A percentile compares a stretch with the other conserved stretches of the same genome.
phyloP scores from a whole-genome alignment of 1,140 invertebrate species.

The Saxidomus purpurata region DNA sequence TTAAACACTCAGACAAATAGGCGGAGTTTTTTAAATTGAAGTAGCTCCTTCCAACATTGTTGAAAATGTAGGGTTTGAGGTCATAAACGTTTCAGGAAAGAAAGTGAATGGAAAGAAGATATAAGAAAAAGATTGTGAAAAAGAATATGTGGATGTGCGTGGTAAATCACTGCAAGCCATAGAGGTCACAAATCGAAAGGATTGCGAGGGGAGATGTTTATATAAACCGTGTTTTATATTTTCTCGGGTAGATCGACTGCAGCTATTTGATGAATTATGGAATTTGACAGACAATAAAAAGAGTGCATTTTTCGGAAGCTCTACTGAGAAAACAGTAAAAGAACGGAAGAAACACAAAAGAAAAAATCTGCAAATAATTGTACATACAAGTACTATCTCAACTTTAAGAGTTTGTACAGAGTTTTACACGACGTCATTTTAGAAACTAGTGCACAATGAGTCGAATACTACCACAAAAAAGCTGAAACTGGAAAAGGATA shows the following conservation, averaged over 20 bases:
- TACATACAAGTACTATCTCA: not conserved
- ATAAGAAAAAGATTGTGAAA: not conserved
- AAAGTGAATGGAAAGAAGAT: conserved; percentile 5
- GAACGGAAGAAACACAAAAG: not conserved
- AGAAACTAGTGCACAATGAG: conserved; percentile 19
- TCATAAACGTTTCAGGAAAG: conserved; percentile 33
- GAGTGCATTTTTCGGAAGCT: not conserved
- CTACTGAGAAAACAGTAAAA: not conserved
- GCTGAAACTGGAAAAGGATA: not conserved
- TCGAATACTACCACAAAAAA: conserved; percentile 4
- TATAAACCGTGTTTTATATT: not conserved
- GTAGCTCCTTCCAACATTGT: no score
- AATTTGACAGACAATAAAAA: conserved; percentile 36
- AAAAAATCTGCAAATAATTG: not conserved
- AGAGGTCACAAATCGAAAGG: conserved; percentile 37
- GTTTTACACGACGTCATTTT: conserved; percentile 20
- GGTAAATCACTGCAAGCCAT: not conserved
- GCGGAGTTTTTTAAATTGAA: no score
- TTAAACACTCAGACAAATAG: no score
- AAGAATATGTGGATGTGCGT: not conserved
- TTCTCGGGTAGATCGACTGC: not conserved
- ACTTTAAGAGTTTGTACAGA: conserved; percentile 8
- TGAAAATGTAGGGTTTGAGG: no score
- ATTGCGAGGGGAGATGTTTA: conserved; percentile 37
- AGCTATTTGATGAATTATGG: conserved; percentile 34